Base-by-base conservation (phyloP, 2,797 vertebrate genomes). In the Cottoperca gobio region DNA sequence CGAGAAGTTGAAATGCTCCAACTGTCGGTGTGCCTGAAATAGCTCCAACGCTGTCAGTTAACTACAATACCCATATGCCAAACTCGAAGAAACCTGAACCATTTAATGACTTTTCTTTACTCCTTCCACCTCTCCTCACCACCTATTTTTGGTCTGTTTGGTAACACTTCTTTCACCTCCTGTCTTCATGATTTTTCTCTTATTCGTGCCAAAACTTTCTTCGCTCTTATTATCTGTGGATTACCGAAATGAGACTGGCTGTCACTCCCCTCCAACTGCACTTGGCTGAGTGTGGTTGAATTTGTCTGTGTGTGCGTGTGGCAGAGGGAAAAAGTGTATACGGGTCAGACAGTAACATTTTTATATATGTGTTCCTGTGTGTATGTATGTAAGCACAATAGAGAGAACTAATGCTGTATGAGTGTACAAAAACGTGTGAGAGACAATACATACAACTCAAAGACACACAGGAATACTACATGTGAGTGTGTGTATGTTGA, bases 151-250 rank as follows among this genome's bases (percentile, higher is more conserved):
- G 28, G 24, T 48, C 52, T 16, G 21, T 70, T 72, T 76, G 64
- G 21, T 48, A 73, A 63, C 53, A 48, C 23, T 24, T 57, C 33
- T 31, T 70, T 42, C 53, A 62, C 35, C 33, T 55, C 35, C 19
- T 39, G 46, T 80, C 76, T 39, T 42, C 43, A 43, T 37, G 11
- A 28, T n/a, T 64, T 54, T 78, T 35, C 31, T 70, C 26, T 40
- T 8, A 40, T 42, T 78, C 7, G 58, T 68, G 61, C 59, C 55
- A 63, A 61, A 72, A 50, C 35, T 26, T 8, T 37, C 21, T 52
- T 45, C 54, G 37, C 31, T 35, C 43, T 37, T 76, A 67, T 74
- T 76, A 76, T 73, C 3, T 60, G 54, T 54, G 70, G 70, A 84
- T 86, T 79, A 48, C 53, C 48, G 23, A 45, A 78, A 53, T 24